A percentile compares a stretch with the other conserved stretches of the same genome.
phyloP scores from a whole-genome alignment of 2,888 invertebrate genomes.

The Scaeva pyrastri region DNA sequence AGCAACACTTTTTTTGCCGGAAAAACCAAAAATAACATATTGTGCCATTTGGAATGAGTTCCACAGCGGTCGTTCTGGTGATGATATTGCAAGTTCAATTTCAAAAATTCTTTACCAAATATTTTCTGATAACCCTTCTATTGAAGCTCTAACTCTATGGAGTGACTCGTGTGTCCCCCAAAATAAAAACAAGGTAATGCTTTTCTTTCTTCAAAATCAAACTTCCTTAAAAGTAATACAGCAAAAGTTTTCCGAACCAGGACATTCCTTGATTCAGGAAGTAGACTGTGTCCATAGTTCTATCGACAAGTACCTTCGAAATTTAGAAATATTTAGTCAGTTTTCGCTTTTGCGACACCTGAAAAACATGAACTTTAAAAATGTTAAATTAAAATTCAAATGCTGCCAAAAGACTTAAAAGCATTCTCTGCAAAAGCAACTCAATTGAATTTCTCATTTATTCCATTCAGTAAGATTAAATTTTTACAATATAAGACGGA shows the following conservation, averaged over 20 bases:
- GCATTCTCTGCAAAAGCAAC: background rate
- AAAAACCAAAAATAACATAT: background rate
- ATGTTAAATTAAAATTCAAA: constrained; percentile 1
- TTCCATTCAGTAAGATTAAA: constrained; percentile 4
- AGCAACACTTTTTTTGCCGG: background rate
- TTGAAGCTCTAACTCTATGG: constrained; percentile 26
- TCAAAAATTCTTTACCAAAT: constrained; percentile 23
- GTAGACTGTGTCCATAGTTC: constrained; percentile 17
- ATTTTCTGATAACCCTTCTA: background rate
- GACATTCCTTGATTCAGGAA: constrained; percentile 6
- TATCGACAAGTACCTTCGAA: constrained; percentile 5
- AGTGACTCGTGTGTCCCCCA: constrained; percentile 26
- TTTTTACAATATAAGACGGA: background rate
- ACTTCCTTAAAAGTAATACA: background rate
- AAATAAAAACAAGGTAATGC: constrained; percentile 29
- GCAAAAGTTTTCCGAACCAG: constrained; percentile 17
- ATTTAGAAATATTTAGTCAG: constrained; percentile 12
- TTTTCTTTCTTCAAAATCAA: background rate
- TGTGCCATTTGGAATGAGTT: background rate
- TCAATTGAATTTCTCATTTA: background rate
- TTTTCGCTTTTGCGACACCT: constrained; percentile 10
- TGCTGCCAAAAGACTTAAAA: background rate
- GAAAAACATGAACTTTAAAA: background rate
- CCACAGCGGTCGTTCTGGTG: constrained; percentile 4
- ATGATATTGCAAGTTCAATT: constrained; percentile 28